Percentiles rank a stretch among this genome's conserved stretches.
phyloP scores from a whole-genome alignment of 92 coral and sea anemone genomes.

The Phymanthus crucifer region DNA sequence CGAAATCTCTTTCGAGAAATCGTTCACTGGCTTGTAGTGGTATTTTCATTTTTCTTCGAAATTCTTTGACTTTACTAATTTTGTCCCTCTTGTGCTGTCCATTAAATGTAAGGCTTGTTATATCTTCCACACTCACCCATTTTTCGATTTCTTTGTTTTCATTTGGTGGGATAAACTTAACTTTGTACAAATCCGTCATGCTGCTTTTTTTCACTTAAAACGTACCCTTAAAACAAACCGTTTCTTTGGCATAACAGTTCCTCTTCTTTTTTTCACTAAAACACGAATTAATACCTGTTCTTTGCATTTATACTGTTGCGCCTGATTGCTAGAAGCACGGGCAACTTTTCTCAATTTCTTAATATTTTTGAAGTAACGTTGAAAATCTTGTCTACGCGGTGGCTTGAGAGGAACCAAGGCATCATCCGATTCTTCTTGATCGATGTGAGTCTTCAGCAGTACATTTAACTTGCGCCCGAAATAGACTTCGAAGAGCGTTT shows the following conservation, averaged over 20 bases:
- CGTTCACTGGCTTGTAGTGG: constrained; percentile 4
- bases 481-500: too few relatives aligned
- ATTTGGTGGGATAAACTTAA: constrained; percentile 19
- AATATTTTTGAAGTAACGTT: too few relatives aligned
- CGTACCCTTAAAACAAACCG: constrained; percentile 21
- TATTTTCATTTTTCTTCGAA: background rate
- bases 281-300: too few relatives aligned
- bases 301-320: too few relatives aligned
- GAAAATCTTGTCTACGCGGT: too few relatives aligned
- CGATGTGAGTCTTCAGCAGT: too few relatives aligned
- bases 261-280: background rate
- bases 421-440: too few relatives aligned
- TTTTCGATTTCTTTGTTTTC: constrained; percentile 1
- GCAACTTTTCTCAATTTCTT: too few relatives aligned
- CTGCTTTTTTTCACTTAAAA: constrained; percentile 19
- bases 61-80: background rate
- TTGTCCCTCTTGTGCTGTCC: background rate
- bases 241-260: constrained; percentile 14
- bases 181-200: constrained; percentile 28
- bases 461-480: too few relatives aligned
- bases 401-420: too few relatives aligned
- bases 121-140: constrained; percentile 52
- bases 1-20: constrained; percentile 2
- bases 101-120: constrained; percentile 33
- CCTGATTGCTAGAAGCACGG: too few relatives aligned